Base-by-base conservation (phyloP, 2,113 vertebrate genomes). In the Salvelinus fontinalis region DNA sequence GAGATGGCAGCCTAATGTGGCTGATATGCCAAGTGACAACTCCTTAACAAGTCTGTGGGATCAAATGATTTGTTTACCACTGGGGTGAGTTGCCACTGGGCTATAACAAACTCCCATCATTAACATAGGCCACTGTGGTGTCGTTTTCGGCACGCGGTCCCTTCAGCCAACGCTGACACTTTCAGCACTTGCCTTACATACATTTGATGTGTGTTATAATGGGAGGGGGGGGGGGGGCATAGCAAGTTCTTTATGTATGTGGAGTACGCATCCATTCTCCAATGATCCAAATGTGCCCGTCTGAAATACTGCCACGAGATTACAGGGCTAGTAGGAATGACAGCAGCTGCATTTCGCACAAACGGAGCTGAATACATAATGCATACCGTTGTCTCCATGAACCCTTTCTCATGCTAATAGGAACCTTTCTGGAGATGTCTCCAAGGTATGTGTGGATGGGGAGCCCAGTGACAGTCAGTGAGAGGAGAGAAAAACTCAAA, bases 371-470 rank as follows among this genome's bases (percentile, higher is more conserved):
- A 91, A 93, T 92, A 87, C 86, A 88, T 92, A 92, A 93, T 92
- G 88, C 91, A 89, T 86, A 85, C 81, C 85, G 87, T 90, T 90
- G 91, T 92, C 91, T 90, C 88, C 84, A 73, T 86, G 84, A 89
- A 91, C 85, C 84, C 89, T 92, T 92, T 92, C 89, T 90, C 89
- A 93, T 94, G 90, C 91, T 91, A 93, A 94, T 93, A 86, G 78
- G 70, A 89, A 91, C 90, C 89, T 92, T 92, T 90, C 90, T 85
- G 81, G 83, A 77, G 79, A 86, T 83, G 90, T 92, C 90, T 91
- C 87, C 79, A 85, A 91, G 89, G 89, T 90, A 87, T 79, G 80
- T 84, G 84, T 68, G 9, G 51, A 18, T 67, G 44, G 34, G 59
- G 59, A 67, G 48, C 77, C 39, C 12, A 73, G 65, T 79, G 83